A percentile compares a stretch with the other conserved stretches of the same genome.
These are phyloP conservation scores for Poeciliopsis presidionis DNA, from an alignment of 2,797 vertebrate species.

Conservation along the genomic window DNA sequence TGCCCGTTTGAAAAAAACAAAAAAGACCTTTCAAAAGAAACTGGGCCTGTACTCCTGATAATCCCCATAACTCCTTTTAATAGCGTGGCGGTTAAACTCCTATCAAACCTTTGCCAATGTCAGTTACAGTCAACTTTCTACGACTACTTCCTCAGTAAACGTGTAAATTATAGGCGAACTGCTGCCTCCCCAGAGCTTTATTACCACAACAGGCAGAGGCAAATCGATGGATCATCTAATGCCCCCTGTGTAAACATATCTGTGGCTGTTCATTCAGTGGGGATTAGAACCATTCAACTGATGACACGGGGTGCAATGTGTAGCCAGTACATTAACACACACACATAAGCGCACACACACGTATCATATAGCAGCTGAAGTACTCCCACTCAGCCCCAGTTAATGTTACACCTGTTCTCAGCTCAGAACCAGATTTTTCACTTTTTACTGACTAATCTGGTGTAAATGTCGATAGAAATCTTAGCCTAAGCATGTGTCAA, in stretches of 20 bases:
- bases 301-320: not conserved
- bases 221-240: slow-evolving; percentile 48
- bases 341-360: not conserved
- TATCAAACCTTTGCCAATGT: not conserved
- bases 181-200: not conserved
- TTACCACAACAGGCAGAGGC: slow-evolving; percentile 36
- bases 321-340: slow-evolving; percentile 4
- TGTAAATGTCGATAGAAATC: not conserved
- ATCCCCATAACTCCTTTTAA: not conserved
- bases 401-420: slow-evolving; percentile 21
- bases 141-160: not conserved
- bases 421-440: not conserved
- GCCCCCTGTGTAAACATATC: slow-evolving; percentile 48
- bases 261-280: slow-evolving; percentile 32
- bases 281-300: slow-evolving; percentile 49
- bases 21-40: not conserved
- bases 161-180: slow-evolving; percentile 34
- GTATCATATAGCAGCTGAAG: slow-evolving; percentile 18
- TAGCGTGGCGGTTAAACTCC: not conserved
- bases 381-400: slow-evolving; percentile 3
- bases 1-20: not conserved
- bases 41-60: not conserved
- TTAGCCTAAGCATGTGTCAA: not conserved
- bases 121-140: not conserved
- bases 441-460: not conserved